These are phyloP conservation scores for Rhagonycha fulva DNA, from an alignment of 2,888 invertebrate genomes.

Conservation along the genomic window DNA sequence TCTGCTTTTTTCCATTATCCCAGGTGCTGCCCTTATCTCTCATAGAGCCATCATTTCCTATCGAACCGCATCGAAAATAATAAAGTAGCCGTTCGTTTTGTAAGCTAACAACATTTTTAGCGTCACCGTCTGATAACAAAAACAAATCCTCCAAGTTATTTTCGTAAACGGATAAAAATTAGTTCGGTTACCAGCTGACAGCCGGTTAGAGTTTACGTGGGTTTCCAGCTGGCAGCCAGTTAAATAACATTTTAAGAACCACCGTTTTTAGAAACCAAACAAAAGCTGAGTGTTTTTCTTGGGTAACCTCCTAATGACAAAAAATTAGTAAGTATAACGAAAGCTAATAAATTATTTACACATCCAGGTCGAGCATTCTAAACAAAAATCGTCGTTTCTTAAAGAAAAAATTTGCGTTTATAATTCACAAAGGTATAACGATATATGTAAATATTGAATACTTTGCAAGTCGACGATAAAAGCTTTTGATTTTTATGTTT, in stretches of 20 bases:
- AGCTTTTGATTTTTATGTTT: conserved; percentile 26
- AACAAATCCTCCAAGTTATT: too few relatives aligned
- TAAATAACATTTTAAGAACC: too few relatives aligned
- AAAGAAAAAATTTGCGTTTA: neutral
- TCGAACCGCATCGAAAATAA: neutral
- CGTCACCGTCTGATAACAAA: too few relatives aligned
- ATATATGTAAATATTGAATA: conserved; percentile 16
- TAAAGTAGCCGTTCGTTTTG: neutral
- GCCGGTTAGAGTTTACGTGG: too few relatives aligned
- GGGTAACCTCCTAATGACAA: neutral
- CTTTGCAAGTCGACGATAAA: conserved; percentile 16
- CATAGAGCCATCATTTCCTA: neutral
- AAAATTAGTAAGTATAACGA: neutral
- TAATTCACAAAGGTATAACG: neutral
- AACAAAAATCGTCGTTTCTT: neutral
- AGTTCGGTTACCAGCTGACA: too few relatives aligned
- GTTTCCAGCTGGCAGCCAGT: too few relatives aligned
- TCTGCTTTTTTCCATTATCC: neutral
- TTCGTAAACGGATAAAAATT: too few relatives aligned
- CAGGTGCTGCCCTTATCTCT: neutral
- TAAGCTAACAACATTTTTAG: too few relatives aligned
- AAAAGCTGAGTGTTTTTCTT: too few relatives aligned
- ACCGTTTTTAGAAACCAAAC: too few relatives aligned
- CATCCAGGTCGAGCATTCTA: neutral
- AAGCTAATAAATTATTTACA: neutral